Percentiles rank a stretch among this genome's conserved stretches.
Conservation (phyloP, 2,797 vertebrate species). For the Manis javanica region DNA sequence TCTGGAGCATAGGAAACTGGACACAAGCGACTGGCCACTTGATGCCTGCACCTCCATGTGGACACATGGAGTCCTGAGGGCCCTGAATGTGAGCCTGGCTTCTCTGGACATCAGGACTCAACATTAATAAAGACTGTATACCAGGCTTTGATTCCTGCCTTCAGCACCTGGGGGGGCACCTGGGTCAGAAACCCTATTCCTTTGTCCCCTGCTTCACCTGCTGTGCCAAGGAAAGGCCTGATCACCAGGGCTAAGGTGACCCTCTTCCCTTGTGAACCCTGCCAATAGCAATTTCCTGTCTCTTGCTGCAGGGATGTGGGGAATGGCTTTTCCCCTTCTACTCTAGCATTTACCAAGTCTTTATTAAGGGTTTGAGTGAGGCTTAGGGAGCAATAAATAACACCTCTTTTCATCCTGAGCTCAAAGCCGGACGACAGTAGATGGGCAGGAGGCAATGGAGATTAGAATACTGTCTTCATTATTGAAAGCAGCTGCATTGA, state of each 20-base stretch:
- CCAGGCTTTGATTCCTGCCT: conserved; percentile 39
- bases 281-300: neutral
- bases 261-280: neutral
- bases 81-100: neutral
- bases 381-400: neutral
- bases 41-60: neutral
- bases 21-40: neutral
- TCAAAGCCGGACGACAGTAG: neutral
- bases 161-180: neutral
- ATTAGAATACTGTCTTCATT: neutral
- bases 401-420: neutral
- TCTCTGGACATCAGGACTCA: neutral
- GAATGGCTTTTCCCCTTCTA: neutral
- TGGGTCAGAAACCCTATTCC: neutral
- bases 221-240: neutral
- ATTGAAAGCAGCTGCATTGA: neutral
- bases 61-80: neutral
- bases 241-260: neutral
- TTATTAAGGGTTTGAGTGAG: neutral
- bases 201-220: neutral
- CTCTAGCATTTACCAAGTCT: neutral
- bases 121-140: conserved; percentile 68
- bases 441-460: neutral
- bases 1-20: neutral
- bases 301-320: rapidly evolving